Base-by-base conservation (phyloP, 2,113 vertebrate species). In the Saccopteryx leptura region DNA sequence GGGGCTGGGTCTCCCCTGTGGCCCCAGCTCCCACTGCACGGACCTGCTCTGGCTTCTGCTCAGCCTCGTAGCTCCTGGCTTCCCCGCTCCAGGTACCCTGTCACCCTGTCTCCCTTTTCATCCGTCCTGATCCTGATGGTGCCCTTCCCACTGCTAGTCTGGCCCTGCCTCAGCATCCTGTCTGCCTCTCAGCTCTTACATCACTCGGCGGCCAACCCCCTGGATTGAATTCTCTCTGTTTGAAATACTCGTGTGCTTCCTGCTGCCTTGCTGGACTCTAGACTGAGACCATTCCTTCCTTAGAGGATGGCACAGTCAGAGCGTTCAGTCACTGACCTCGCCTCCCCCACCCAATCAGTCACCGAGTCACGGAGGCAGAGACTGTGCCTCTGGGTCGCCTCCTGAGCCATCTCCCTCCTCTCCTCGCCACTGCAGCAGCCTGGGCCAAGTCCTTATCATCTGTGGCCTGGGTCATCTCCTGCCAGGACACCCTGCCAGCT, bases 1-100 rank as follows among this genome's bases (percentile, higher is more conserved):
- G n/a, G 69, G 26, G 23, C 31, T 1, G 1, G 1, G 12, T 23
- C 15, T 54, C 52, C 88, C 61, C 13, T 3, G 7, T 0, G 28
- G 11, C 3, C 17, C 28, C 52, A 0, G 50, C 21, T 8, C 68
- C 23, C 21, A 26, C 3, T 2, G 61, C 19, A 15, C 24, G 19
- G 80, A 31, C 46, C 65, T 60, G 7, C 14, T 23, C 12, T 39
- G 81, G 19, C 19, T 71, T 81, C 21, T 4, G 28, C 14, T 21
- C 9, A 31, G 33, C 26, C 0, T 0, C 2, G 33, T 7, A 39
- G 28, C 31, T 89, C 65, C 85, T 2, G 50, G 39, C 39, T 39
- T 39, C 39, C 39, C 39, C 2, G 39, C 39, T 39, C 39, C 39
- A 39, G 39, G 39, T 39, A 3, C 39, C 39, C 39, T n/a, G n/a